phyloP scores from a whole-genome alignment of 2,113 vertebrate genomes.

The Mobula hypostoma region DNA sequence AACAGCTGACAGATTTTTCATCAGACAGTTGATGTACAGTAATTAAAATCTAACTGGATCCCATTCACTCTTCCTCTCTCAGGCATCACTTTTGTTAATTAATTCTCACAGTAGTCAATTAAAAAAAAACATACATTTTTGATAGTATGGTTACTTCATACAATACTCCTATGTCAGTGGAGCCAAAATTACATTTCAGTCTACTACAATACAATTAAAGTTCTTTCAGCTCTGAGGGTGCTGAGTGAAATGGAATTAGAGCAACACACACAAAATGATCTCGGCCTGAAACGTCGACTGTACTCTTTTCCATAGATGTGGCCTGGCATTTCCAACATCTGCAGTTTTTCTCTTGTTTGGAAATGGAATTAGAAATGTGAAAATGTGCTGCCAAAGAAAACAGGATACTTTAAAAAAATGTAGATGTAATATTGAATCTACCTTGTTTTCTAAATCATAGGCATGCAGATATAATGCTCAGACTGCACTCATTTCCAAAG shows the following conservation, averaged over 20 bases:
- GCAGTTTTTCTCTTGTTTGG: background rate
- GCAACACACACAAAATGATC: too few species aligned
- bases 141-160: background rate
- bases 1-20: constrained; percentile 13
- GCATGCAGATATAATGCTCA: background rate
- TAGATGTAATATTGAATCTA: background rate
- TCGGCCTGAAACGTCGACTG: too few species aligned
- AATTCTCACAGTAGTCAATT: constrained; percentile 26
- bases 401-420: background rate
- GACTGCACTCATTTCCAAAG: background rate
- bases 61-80: background rate
- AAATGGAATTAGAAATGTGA: background rate
- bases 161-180: background rate
- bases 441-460: background rate
- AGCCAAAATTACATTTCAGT: background rate
- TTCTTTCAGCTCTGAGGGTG: background rate
- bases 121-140: constrained; percentile 18
- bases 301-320: too few species aligned
- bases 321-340: too few species aligned
- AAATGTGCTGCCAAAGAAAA: background rate
- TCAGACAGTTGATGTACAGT: background rate
- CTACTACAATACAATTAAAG: background rate
- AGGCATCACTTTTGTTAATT: background rate
- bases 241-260: constrained; percentile 8
- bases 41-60: constrained; percentile 17